Percentiles rank a stretch among this genome's conserved stretches.
phyloP scores from a whole-genome alignment of 1,140 invertebrate genomes.

The Drosophila oshimai region DNA sequence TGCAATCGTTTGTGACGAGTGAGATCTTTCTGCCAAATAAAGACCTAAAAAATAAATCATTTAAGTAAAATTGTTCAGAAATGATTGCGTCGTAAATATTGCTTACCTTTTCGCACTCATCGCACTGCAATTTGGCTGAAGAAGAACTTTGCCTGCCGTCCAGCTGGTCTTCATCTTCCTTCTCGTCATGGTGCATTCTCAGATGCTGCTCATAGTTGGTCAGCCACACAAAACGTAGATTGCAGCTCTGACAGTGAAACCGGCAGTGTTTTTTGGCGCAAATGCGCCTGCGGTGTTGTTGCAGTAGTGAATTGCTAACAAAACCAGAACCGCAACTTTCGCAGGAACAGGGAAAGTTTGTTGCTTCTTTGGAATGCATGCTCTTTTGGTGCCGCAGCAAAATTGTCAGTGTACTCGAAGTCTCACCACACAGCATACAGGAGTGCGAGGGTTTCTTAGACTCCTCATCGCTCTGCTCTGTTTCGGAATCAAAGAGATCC shows the following conservation, averaged over 20 bases:
- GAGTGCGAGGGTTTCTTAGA: slow-evolving; percentile 2
- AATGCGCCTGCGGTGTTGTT: slow-evolving; percentile 50
- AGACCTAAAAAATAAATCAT: slow-evolving; percentile 44
- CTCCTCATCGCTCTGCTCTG: slow-evolving; percentile 26
- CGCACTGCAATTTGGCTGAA: slow-evolving; percentile 80
- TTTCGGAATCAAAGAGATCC: slow-evolving; percentile 63
- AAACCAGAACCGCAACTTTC: slow-evolving; percentile 40
- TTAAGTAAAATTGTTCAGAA: background rate
- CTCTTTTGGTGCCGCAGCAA: slow-evolving; percentile 54
- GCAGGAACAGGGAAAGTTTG: slow-evolving; percentile 32
- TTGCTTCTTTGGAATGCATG: slow-evolving; percentile 6
- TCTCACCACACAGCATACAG: slow-evolving; percentile 47
- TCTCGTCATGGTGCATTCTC: slow-evolving; percentile 20
- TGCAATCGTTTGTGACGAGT: slow-evolving; percentile 84
- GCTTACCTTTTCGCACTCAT: slow-evolving; percentile 82
- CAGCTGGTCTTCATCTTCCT: background rate
- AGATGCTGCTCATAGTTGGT: slow-evolving; percentile 52
- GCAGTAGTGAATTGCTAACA: slow-evolving; percentile 45
- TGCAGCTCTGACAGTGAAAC: slow-evolving; percentile 44
- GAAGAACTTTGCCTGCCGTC: slow-evolving; percentile 3
- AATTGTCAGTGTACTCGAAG: slow-evolving; percentile 2
- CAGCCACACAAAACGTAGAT: slow-evolving; percentile 57
- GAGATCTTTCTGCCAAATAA: slow-evolving; percentile 84
- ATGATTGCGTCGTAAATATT: background rate
- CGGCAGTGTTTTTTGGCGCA: slow-evolving; percentile 50